Percentiles rank a stretch among this genome's conserved stretches.
Evolutionary conservation across 1,140 invertebrate species (phyloP).

Genomic region (Uloborus diversus): DNA sequence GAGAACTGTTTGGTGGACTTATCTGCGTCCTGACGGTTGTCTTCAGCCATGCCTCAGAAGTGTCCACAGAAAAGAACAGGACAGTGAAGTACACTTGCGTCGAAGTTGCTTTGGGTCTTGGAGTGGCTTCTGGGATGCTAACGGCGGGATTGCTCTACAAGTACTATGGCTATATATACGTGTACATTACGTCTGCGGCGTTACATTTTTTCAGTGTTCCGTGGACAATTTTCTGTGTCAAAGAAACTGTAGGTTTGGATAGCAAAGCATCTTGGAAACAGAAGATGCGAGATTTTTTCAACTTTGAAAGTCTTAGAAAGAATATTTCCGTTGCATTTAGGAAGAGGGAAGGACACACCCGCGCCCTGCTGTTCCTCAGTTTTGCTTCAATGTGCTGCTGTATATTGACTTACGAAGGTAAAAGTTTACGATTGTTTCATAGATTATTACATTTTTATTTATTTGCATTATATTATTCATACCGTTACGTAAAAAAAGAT

Average conservation of each 20-base stretch:
- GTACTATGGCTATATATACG: constrained; percentile 35
- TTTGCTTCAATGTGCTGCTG: constrained; percentile 60
- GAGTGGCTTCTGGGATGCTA: constrained; percentile 60
- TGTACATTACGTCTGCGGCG: background rate
- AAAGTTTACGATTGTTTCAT: background rate
- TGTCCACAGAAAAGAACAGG: background rate
- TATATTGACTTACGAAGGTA: constrained; percentile 28
- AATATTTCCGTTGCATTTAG: constrained; percentile 62
- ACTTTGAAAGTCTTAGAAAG: constrained; percentile 60
- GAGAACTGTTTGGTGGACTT: constrained; percentile 28
- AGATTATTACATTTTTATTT: background rate
- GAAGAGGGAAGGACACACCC: constrained; percentile 60
- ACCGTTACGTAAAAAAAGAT: too few relatives aligned
- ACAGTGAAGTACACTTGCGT: constrained; percentile 70
- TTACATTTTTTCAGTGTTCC: background rate
- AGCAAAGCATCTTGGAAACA: background rate
- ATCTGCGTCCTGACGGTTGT: constrained; percentile 28
- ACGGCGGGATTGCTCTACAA: background rate
- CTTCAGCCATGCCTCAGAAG: constrained; percentile 32
- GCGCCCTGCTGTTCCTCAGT: constrained; percentile 61
- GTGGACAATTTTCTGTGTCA: constrained; percentile 1
- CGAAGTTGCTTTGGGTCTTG: constrained; percentile 64
- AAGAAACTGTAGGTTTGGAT: constrained; percentile 12
- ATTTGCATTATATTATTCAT: background rate
- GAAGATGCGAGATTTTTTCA: constrained; percentile 48